A percentile compares a stretch with the other conserved stretches of the same genome.
phyloP scores from a whole-genome alignment of 2,113 vertebrate genomes.

The Emydura subglobosa region DNA sequence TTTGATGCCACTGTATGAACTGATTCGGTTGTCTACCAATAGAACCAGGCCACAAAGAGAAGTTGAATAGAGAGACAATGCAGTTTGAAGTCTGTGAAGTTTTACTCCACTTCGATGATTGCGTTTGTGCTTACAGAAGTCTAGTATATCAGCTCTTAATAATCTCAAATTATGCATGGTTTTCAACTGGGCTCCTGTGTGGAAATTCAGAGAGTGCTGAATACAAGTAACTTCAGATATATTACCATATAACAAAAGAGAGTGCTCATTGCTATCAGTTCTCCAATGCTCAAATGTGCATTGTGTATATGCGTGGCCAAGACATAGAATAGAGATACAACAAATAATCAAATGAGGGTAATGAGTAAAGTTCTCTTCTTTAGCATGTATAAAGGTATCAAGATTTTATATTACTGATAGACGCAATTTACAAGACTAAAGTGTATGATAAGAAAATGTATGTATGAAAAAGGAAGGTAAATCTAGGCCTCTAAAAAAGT shows the following conservation, averaged over 20 bases:
- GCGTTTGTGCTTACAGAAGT: constrained; percentile 94
- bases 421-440: neutral
- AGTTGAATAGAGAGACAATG: constrained; percentile 94
- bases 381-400: neutral
- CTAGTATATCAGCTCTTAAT: constrained; percentile 91
- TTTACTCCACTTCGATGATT: constrained; percentile 91
- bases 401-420: neutral
- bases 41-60: constrained; percentile 95
- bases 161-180: constrained; percentile 98
- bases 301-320: neutral
- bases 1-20: constrained; percentile 97
- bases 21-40: constrained; percentile 96
- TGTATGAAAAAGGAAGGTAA: neutral
- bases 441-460: rapidly evolving
- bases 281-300: neutral
- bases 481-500: neutral
- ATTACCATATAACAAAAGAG: neutral
- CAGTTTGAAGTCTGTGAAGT: constrained; percentile 92
- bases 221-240: neutral
- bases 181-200: constrained; percentile 95
- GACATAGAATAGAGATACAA: neutral
- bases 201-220: neutral
- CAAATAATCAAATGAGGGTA: neutral
- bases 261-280: neutral
- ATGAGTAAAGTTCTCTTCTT: neutral